Conservation (phyloP, 2,113 vertebrate genomes). For the Hypocryptadius cinnamomeus region DNA sequence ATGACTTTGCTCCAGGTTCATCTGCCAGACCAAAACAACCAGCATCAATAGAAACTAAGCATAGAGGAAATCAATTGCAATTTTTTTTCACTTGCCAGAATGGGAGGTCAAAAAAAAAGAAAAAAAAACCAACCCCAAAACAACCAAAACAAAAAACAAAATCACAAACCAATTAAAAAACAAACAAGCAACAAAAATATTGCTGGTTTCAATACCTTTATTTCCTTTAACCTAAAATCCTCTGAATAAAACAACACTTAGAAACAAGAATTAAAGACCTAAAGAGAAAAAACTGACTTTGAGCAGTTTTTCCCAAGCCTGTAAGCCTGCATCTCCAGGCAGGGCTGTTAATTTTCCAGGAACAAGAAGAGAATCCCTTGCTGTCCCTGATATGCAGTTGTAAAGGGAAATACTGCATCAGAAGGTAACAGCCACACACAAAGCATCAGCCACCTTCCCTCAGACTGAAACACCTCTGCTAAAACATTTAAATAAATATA, state of each 20-base stretch:
- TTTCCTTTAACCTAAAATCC: not conserved
- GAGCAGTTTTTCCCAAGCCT: not conserved
- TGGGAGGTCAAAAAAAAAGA: not conserved
- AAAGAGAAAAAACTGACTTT: not conserved
- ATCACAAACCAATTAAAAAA: not conserved
- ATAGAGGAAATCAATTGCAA: not conserved
- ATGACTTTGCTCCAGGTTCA: accelerated
- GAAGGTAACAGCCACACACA: not conserved
- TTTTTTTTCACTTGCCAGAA: not conserved
- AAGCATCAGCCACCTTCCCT: not conserved
- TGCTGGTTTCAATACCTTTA: accelerated
- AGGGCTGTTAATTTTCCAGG: not conserved
- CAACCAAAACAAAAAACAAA: not conserved
- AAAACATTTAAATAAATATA: not conserved
- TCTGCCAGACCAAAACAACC: not conserved
- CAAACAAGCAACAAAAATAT: not conserved
- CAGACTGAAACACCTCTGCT: not conserved
- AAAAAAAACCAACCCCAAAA: not conserved
- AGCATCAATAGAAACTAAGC: not conserved
- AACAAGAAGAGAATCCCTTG: not conserved
- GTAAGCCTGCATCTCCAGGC: not conserved
- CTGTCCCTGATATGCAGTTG: accelerated
- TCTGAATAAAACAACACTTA: not conserved
- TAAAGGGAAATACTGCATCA: not conserved
- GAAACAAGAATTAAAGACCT: not conserved